Percentiles rank a stretch among this genome's conserved stretches.
phyloP scores from a whole-genome alignment of 2,888 invertebrate genomes.

The Ypsolopha scabrella region DNA sequence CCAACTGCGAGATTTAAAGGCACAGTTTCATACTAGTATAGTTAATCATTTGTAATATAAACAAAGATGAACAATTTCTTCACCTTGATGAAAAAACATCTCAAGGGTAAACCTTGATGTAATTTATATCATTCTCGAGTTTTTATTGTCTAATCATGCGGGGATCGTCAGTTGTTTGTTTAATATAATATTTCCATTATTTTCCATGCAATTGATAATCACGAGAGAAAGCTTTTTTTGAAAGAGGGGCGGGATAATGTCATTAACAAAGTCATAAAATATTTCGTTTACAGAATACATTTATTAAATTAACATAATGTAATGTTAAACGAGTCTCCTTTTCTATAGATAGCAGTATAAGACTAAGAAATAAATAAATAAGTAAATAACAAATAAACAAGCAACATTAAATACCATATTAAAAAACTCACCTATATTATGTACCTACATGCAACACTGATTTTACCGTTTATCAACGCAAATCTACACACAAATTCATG shows the following conservation, averaged over 20 bases:
- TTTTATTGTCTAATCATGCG: conserved; percentile 6
- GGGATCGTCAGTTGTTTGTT: not conserved
- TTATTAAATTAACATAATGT: conserved; percentile 1
- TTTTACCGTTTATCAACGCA: too few relatives aligned
- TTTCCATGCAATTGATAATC: not conserved
- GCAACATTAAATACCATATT: too few relatives aligned
- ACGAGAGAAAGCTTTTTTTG: not conserved
- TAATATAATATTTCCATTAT: not conserved
- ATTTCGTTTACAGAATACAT: conserved; percentile 1
- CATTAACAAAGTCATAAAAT: not conserved
- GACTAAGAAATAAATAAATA: too few relatives aligned
- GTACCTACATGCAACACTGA: too few relatives aligned
- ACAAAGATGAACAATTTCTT: too few relatives aligned
- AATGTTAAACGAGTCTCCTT: too few relatives aligned
- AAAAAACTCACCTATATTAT: too few relatives aligned
- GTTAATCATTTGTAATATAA: too few relatives aligned
- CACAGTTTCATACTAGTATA: not conserved
- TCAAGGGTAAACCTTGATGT: conserved; percentile 14
- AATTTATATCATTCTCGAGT: conserved; percentile 14
- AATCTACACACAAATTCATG: too few relatives aligned
- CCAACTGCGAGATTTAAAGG: conserved; percentile 13
- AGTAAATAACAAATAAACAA: too few relatives aligned
- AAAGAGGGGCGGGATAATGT: not conserved
- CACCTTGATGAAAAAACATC: not conserved
- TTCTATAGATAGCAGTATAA: too few relatives aligned